Evolutionary conservation across 2,888 invertebrate genomes (phyloP).

Genomic region (Charanyca ferruginea): DNA sequence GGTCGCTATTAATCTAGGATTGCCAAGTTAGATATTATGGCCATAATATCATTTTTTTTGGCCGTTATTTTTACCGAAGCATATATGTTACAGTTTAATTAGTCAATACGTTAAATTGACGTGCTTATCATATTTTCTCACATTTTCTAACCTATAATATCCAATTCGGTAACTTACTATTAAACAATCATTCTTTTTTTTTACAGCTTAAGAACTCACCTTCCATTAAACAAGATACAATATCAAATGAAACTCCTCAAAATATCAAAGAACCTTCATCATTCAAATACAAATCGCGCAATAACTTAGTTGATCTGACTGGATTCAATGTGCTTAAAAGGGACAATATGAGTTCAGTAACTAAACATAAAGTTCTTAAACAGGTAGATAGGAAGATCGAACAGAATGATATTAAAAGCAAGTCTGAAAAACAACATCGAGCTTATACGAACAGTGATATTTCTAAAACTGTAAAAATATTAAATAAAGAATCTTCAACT

Average conservation of each 20-base stretch:
- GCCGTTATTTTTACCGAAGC: no score
- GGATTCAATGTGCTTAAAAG: constrained; percentile 36
- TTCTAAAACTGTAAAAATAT: background rate
- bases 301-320: constrained; percentile 44
- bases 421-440: background rate
- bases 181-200: background rate
- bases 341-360: background rate
- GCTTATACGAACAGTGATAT: background rate
- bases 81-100: no score
- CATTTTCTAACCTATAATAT: no score
- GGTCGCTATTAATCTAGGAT: no score
- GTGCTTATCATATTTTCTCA: no score
- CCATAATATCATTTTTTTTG: no score
- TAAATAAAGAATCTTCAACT: constrained; percentile 4
- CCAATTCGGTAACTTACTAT: background rate
- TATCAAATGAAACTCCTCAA: background rate
- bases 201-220: constrained; percentile 20
- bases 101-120: no score
- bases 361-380: constrained; percentile 8
- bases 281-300: constrained; percentile 21
- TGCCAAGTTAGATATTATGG: no score
- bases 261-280: constrained; percentile 1
- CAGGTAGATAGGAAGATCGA: background rate
- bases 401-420: background rate
- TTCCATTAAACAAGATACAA: background rate